Base-by-base conservation (phyloP, 2,888 invertebrate species). In the Chymomyza procnemis region DNA sequence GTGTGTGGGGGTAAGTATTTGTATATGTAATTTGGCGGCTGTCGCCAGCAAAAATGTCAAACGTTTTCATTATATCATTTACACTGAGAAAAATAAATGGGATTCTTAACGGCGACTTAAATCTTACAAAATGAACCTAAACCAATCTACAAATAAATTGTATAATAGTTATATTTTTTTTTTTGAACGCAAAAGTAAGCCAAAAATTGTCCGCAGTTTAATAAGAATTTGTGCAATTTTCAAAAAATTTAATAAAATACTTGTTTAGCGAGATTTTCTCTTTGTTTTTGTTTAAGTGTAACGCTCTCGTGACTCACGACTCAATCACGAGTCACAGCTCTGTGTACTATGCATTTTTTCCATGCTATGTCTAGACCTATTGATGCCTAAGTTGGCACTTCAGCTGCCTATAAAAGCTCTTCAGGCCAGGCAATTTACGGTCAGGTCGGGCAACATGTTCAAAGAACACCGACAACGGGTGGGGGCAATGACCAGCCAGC, bases 311-410 rank as follows among this genome's bases (percentile, higher is more conserved):
- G 34, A 41, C 59, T 61, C 66, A 60, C 62, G 22, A 58, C 54
- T 50, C 19, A 58, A 48, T 50, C 19, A 50, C 50, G 50, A 4
- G 4, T 50, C 50, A 50, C 48, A 48, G 16, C 16, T n/a, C 5
- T 18, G 18, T 48, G 48, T 14, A 5, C 18, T 3, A 16, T 48
- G 48, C 5, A n/a, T 26, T 4, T 50, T 50, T 64, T 61, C 12
- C 6, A 41, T 41, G 64, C 67, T 52, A 52, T 61, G 80, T 86
- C 80, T 80, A 86, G 80, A 80, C 87, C 66, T 72, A 26, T 55
- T 55, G 55, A 21, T 55, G 21, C 26, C 26, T 21, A n/a, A 26
- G n/a, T 21, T 16, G 61, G 72, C 72, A 48, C 66, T 64, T 71
- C 34, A 41, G 77, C 73, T 76, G 81, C 72, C 81, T 62, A 73